These are phyloP conservation scores for Enoplosus armatus DNA, from an alignment of 2,797 vertebrate species.

Conservation along the genomic window DNA sequence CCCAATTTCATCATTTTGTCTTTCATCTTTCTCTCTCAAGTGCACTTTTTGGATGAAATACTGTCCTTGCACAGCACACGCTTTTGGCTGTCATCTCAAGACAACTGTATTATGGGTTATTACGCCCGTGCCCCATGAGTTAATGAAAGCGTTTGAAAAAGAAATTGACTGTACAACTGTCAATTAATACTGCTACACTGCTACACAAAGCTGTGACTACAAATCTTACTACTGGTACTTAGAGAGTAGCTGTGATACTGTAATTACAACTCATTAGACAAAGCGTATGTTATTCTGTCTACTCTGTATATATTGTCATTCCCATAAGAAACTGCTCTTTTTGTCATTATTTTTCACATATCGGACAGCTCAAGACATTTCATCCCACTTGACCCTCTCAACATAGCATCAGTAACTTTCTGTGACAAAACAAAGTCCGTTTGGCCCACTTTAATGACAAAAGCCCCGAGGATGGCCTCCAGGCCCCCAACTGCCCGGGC, in stretches of 20 bases:
- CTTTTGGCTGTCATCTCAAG: conserved; percentile 42
- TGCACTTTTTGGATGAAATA: conserved; percentile 39
- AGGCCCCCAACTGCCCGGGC: conserved; percentile 36
- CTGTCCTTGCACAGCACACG: conserved; percentile 3
- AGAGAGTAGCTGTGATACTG: conserved; percentile 2
- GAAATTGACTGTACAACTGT: conserved; percentile 30
- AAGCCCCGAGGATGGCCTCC: conserved; percentile 55
- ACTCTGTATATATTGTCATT: background rate
- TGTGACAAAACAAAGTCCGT: conserved; percentile 65
- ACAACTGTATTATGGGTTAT: conserved; percentile 39
- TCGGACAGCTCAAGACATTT: conserved; percentile 9
- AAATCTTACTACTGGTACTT: conserved; percentile 5
- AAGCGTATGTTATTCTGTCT: background rate
- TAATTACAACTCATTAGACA: conserved; percentile 2
- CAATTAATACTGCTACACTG: conserved; percentile 19
- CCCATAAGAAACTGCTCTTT: background rate
- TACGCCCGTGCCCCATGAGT: background rate
- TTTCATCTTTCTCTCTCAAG: conserved; percentile 52
- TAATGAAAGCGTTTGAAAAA: conserved; percentile 34
- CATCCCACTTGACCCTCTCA: conserved; percentile 6
- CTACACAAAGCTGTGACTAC: background rate
- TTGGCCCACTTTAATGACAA: conserved; percentile 53
- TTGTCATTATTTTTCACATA: conserved; percentile 2
- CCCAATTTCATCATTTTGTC: conserved; percentile 48
- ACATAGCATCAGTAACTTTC: conserved; percentile 25